These are phyloP conservation scores for Pomatostomus ruficeps DNA, from an alignment of 2,113 vertebrate genomes.

Conservation along the genomic window DNA sequence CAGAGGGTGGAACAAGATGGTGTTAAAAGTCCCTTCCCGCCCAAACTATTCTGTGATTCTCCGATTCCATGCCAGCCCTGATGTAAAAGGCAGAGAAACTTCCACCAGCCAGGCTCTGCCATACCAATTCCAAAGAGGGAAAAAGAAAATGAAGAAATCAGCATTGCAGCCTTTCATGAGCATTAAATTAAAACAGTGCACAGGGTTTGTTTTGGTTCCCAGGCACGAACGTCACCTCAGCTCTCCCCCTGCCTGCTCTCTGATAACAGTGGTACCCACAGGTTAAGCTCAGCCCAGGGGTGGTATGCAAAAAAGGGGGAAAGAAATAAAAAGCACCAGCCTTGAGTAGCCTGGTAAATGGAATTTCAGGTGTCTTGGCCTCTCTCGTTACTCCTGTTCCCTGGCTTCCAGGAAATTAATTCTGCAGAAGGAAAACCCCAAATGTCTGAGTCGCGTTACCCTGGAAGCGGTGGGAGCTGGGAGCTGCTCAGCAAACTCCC, in stretches of 20 bases:
- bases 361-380: not conserved
- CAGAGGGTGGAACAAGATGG: accelerated
- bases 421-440: not conserved
- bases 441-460: accelerated
- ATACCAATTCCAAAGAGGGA: accelerated
- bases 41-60: not conserved
- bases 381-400: not conserved
- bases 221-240: not conserved
- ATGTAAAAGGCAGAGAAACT: not conserved
- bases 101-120: not conserved
- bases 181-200: not conserved
- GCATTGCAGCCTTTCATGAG: not conserved
- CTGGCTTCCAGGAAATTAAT: not conserved
- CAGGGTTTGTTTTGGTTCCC: conserved; percentile 2
- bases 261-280: not conserved
- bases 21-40: not conserved
- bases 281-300: not conserved
- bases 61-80: not conserved
- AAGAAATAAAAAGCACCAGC: not conserved
- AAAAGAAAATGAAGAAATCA: not conserved
- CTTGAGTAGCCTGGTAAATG: not conserved
- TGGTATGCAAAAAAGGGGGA: not conserved
- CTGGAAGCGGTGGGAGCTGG: not conserved
- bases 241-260: not conserved
- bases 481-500: not conserved